Evolutionary conservation across 30 jellyfish, hydroid and myxozoan species (phyloP), one percentile per base, ranked within the genome.

Genomic region (Rhopilema esculentum): DNA sequence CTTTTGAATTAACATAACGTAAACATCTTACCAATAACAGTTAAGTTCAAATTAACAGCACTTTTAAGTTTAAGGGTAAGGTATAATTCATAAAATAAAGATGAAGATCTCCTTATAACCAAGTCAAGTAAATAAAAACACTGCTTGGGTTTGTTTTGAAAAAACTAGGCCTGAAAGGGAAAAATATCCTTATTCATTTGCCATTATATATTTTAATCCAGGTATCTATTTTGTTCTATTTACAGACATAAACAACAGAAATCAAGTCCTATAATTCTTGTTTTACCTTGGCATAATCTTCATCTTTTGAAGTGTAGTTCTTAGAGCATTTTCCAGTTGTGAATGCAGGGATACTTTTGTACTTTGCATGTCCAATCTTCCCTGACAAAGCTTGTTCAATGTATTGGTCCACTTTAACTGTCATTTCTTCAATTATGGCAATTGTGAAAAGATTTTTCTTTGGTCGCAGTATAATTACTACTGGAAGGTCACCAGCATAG

Each of bases 401-500:
- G 40, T 20, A 84, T 21, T 77, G 75, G 22, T 84, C 77, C 0
- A 84, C n/a, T 16, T 72, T 20, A 26, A 63, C 32, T 28, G 86
- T 33, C 48, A 84, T 22, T 32, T 84, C 93, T 1, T 84, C 69
- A 23, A 72, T 30, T 65, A 73, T 70, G 20, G 87, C 82, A 20
- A 65, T 27, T 26, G 93, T 52, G 63, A 40, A 84, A 0, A 84
- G 48, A 27, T 9, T 69, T 24, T 61, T 24, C 72, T 73, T 84
- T 66, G 93, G 93, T 22, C 93, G 72, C 65, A 84, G 82, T 20
- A 84, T 1, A 7, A 84, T 0, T 1, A 84, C 49, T 4, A 84
- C 82, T 0, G 93, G 93, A 4, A 72, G 62, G 12, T 84, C 93
- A 64, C 29, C 84, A 21, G 65, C 66, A 50, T 84, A 84, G 19